A percentile compares a stretch with the other conserved stretches of the same genome.
Conservation (phyloP, 2,797 vertebrate species). For the Geotrypetes seraphini region DNA sequence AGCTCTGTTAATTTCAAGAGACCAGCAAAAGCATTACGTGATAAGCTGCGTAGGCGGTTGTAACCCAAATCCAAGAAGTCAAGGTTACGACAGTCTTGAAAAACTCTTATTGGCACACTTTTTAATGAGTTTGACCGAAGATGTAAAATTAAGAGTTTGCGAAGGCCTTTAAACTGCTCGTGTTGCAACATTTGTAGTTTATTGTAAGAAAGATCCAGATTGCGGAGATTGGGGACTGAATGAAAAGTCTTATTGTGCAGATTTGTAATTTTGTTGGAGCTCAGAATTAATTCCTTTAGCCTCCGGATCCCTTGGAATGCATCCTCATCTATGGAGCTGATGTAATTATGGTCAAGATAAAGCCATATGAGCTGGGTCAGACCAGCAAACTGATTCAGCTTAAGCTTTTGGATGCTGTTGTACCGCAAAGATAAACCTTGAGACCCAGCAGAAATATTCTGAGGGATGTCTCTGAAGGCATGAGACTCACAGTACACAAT, state of each 20-base stretch:
- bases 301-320: slow-evolving; percentile 86
- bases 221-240: slow-evolving; percentile 83
- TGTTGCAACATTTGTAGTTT: slow-evolving; percentile 81
- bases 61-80: slow-evolving; percentile 95
- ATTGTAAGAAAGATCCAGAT: slow-evolving; percentile 93
- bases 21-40: slow-evolving; percentile 87
- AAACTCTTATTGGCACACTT: slow-evolving; percentile 81
- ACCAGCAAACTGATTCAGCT: slow-evolving; percentile 82
- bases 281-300: slow-evolving; percentile 94
- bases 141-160: slow-evolving; percentile 88
- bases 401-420: slow-evolving; percentile 89
- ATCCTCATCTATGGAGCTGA: slow-evolving; percentile 76
- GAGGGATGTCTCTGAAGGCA: slow-evolving; percentile 85
- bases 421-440: slow-evolving; percentile 91
- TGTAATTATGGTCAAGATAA: slow-evolving; percentile 96
- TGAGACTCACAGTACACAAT: slow-evolving; percentile 96
- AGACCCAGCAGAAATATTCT: slow-evolving; percentile 83
- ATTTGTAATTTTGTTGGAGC: slow-evolving; percentile 87
- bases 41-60: slow-evolving; percentile 86
- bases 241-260: slow-evolving; percentile 90
- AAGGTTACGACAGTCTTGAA: slow-evolving; percentile 91
- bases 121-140: slow-evolving; percentile 89
- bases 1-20: slow-evolving; percentile 90
- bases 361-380: slow-evolving; percentile 94
- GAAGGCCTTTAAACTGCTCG: slow-evolving; percentile 81